Evolutionary conservation across 2,113 vertebrate species (phyloP), one percentile per base, ranked within the genome.

Genomic region (Cepphus grylle): DNA sequence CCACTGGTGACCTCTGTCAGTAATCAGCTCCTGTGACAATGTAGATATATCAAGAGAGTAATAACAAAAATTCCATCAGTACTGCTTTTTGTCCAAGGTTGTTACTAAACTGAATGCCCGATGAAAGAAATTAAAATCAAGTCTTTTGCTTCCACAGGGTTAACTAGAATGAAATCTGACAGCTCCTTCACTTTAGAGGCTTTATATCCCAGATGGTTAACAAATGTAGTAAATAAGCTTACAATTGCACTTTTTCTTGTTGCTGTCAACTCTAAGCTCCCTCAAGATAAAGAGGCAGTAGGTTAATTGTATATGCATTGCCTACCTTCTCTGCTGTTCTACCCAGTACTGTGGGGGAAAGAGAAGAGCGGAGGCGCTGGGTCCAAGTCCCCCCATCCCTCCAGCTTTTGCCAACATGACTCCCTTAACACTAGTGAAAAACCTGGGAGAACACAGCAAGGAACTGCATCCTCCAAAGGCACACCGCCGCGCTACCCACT

Each of bases 191-290:
- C 63, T 96, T 88, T 49, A 74, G 72, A 87, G 83, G 34, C 5
- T 92, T 95, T 87, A 79, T 65, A 92, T 93, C 81, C 92, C 96
- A 92, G 85, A 80, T 92, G 86, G 86, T 86, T 96, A 92, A 95
- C 86, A 96, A 97, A 88, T 49, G 53, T 88, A 89, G 74, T 96
- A 96, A 97, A 97, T 96, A 97, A 95, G 85, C 76, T 96, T 86
- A 93, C 86, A 96, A 61, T 85, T 94, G 79, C 79, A 94, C 69
- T 83, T 93, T 81, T 93, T 83, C 94, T 86, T 95, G 65, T 82
- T 93, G 62, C 79, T 95, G 72, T 93, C 93, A 87, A 80, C 38
- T 86, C 81, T 18, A 66, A 90, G 69, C 55, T 96, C 84, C 84
- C 59, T 85, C 81, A 69, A 94, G 70, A 80, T 58, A 56, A 55